Evolutionary conservation across 1,140 invertebrate genomes (phyloP).

Genomic region (Matsumurasca onukii): DNA sequence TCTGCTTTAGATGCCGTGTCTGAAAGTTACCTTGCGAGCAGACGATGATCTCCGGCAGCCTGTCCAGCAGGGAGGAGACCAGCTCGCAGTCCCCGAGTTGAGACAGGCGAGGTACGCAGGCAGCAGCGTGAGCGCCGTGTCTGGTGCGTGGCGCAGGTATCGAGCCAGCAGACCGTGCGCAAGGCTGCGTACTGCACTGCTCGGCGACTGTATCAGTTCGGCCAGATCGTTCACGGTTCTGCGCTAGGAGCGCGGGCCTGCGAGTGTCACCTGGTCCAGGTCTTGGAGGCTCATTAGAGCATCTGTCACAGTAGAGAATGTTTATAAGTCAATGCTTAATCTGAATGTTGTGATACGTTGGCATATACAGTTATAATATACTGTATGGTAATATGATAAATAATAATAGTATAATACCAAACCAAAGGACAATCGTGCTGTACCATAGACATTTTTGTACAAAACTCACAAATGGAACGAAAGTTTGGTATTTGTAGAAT

Average conservation of each 20-base stretch:
- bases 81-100: conserved; percentile 74
- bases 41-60: conserved; percentile 77
- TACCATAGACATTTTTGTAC: too few species aligned
- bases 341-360: too few species aligned
- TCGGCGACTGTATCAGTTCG: conserved; percentile 60
- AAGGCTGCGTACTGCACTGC: conserved; percentile 61
- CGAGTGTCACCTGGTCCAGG: conserved; percentile 66
- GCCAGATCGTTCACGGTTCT: conserved; percentile 63
- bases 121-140: conserved; percentile 58
- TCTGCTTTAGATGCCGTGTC: too few species aligned
- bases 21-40: conserved; percentile 70
- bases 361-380: too few species aligned
- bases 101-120: conserved; percentile 77
- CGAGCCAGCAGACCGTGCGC: conserved; percentile 65
- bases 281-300: conserved; percentile 58
- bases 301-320: conserved; percentile 7
- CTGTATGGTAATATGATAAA: too few species aligned
- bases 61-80: conserved; percentile 74
- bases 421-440: too few species aligned
- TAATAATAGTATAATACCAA: too few species aligned
- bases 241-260: conserved; percentile 64
- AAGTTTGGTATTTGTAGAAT: too few species aligned
- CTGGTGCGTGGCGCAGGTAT: conserved; percentile 65
- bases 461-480: too few species aligned
- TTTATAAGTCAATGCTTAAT: too few species aligned